These are phyloP conservation scores for Poecilia gillii DNA, from an alignment of 2,797 vertebrate genomes.

Conservation along the genomic window DNA sequence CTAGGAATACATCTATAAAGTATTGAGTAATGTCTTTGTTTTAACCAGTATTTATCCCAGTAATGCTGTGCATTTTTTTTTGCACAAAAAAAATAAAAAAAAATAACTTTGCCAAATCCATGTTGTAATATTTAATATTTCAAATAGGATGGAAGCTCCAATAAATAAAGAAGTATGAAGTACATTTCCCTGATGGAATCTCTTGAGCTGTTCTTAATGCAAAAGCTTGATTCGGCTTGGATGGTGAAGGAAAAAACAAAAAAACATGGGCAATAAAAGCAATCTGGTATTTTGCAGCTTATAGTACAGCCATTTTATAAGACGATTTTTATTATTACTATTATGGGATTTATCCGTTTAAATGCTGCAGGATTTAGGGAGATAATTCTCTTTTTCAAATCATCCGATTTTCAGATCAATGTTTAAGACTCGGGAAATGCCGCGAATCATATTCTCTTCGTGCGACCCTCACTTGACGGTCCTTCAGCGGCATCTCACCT, in stretches of 20 bases:
- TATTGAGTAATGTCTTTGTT: not conserved
- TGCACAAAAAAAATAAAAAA: not conserved
- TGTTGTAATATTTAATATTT: slow-evolving; percentile 2
- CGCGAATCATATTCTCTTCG: slow-evolving; percentile 7
- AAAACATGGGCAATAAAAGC: not conserved
- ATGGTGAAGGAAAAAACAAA: not conserved
- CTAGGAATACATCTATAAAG: not conserved
- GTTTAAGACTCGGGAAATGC: slow-evolving; percentile 18
- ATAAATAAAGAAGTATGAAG: not conserved
- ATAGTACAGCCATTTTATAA: not conserved
- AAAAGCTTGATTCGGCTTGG: slow-evolving; percentile 8
- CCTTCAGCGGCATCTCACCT: slow-evolving; percentile 50
- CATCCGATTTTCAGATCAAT: slow-evolving; percentile 31
- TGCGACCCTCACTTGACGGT: slow-evolving; percentile 42
- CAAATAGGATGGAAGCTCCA: not conserved
- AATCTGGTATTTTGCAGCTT: not conserved
- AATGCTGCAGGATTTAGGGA: slow-evolving; percentile 22
- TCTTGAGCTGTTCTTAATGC: slow-evolving; percentile 1
- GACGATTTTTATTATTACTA: slow-evolving; percentile 8
- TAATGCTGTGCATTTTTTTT: not conserved
- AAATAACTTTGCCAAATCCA: not conserved
- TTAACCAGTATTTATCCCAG: not conserved
- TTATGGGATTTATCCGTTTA: slow-evolving; percentile 16
- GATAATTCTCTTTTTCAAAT: slow-evolving; percentile 10
- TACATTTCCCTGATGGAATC: not conserved